A percentile compares a stretch with the other conserved stretches of the same genome.
Evolutionary conservation across 2,797 vertebrate species (phyloP).

Genomic region (Chelon auratus): DNA sequence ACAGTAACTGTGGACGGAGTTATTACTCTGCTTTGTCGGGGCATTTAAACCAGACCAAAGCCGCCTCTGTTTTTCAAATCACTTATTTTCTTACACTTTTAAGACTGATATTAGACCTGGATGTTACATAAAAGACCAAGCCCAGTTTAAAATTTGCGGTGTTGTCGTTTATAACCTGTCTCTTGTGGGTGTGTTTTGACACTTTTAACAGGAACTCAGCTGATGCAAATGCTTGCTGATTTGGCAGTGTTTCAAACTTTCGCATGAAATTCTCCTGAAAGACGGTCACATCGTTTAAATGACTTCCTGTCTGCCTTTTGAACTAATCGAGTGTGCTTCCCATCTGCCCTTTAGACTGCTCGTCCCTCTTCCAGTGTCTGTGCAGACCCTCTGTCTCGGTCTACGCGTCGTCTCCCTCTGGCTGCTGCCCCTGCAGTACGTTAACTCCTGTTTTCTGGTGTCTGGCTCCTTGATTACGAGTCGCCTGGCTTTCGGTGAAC

Average conservation of each 20-base stretch:
- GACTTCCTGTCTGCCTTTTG: conserved; percentile 45
- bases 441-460: conserved; percentile 30
- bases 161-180: not conserved
- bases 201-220: conserved; percentile 1
- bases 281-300: conserved; percentile 7
- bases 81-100: not conserved
- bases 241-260: conserved; percentile 1
- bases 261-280: conserved; percentile 26
- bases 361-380: conserved; percentile 30
- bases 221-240: conserved; percentile 14
- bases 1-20: conserved; percentile 3
- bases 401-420: conserved; percentile 22
- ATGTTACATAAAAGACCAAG: conserved; percentile 2
- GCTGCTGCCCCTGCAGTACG: conserved; percentile 31
- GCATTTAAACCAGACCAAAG: conserved; percentile 8
- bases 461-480: conserved; percentile 36
- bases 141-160: not conserved
- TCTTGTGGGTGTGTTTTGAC: conserved; percentile 11
- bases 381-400: conserved; percentile 32
- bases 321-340: conserved; percentile 26
- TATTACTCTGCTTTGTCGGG: conserved; percentile 6
- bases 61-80: not conserved
- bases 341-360: conserved; percentile 31
- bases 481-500: conserved; percentile 35
- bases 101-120: not conserved